Base-by-base conservation (phyloP, 2,888 invertebrate genomes). In the Dolichopus griseipennis region DNA sequence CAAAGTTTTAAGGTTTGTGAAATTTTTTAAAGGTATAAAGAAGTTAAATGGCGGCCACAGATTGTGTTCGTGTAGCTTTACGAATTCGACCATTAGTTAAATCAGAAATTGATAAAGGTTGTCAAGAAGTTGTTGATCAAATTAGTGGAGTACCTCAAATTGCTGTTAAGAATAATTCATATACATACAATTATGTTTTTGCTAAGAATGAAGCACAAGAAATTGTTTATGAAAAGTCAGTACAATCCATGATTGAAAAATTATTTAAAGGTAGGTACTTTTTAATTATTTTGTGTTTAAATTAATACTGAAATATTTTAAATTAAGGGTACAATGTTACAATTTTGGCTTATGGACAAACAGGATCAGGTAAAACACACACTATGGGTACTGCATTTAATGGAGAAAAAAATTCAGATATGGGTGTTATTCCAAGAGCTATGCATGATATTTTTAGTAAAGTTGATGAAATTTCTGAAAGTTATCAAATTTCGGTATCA, bases 341-440 rank as follows among this genome's bases (percentile, higher is more conserved):
- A 4, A 92, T 97, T 68, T 79, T 97, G 67, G 96, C 97, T 0
- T 97, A 97, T 81, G 97, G 97, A 0, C 96, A 97, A 81, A 97
- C 97, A 0, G 96, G 79, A 4, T 94, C 94, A 62, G 95, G 97
- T 0, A 97, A 97, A 80, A 97, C 96, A 0, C 89, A 90, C 78
- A 92, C 95, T 0, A 97, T 97, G 96, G 96, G 95, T 0, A 93
- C 93, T 0, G 85, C 88, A 66, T 90, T 90, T 72, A 83, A 84
- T 27, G 87, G 87, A 0, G 84, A 85, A 62, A 82, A 85, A 69
- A 84, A 85, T 41, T 87, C 88, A 66, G 83, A 86, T 73, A 82
- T 85, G 81, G 97, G 97, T 67, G 88, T 97, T 0, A 96, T 97
- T 72, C 96, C 95, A 0, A 85, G 93, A 73, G 92, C 93, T 0